Evolutionary conservation across 35 echinoderm and acorn worm genomes (phyloP).

Genomic region (Nesometra sesokonis): DNA sequence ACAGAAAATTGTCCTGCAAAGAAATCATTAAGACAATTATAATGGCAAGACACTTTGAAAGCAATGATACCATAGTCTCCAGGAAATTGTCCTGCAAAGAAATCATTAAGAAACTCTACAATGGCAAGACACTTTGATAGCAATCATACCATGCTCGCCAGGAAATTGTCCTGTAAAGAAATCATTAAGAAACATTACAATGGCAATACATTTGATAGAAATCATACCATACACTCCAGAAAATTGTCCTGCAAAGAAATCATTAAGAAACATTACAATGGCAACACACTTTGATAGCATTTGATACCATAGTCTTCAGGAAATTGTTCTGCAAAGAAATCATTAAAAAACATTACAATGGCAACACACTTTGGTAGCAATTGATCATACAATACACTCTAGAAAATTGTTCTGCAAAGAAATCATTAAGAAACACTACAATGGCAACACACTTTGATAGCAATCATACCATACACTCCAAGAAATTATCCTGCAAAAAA

Average conservation of each 20-base stretch:
- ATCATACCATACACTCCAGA: constrained; percentile 91
- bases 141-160: constrained; percentile 87
- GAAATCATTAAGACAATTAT: too few relatives aligned
- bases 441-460: constrained; percentile 92
- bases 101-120: constrained; percentile 60
- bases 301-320: constrained; percentile 89
- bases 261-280: constrained; percentile 85
- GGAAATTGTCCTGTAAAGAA: constrained; percentile 76
- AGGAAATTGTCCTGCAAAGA: constrained; percentile 75
- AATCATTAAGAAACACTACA: too few relatives aligned
- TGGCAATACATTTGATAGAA: constrained; percentile 88
- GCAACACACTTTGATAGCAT: constrained; percentile 89
- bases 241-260: constrained; percentile 62
- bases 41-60: constrained; percentile 92
- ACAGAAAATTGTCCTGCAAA: constrained; percentile 99
- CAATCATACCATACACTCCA: constrained; percentile 88
- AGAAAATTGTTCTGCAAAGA: constrained; percentile 72
- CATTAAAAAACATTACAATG: too few relatives aligned
- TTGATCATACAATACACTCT: constrained; percentile 82
- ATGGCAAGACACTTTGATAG: constrained; percentile 91
- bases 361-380: constrained; percentile 89
- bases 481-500: constrained; percentile 69
- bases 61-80: constrained; percentile 93
- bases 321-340: constrained; percentile 60
- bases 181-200: constrained; percentile 65